Evolutionary conservation across 2,113 vertebrate genomes (phyloP), one percentile per base, ranked within the genome.

Genomic region (Pithys albifrons): DNA sequence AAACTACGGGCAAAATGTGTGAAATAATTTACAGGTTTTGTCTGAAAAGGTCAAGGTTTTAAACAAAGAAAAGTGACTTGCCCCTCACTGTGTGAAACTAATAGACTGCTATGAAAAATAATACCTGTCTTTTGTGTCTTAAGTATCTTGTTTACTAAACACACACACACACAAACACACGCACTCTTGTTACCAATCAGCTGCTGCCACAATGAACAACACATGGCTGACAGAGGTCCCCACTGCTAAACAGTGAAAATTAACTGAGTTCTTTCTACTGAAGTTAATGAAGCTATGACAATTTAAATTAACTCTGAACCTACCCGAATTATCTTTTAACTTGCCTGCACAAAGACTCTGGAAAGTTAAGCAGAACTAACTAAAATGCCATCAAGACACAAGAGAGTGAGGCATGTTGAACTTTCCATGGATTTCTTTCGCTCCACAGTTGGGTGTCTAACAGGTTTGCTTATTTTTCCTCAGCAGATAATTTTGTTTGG

Each of bases 31-130:
- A 92, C 76, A 87, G 77, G 65, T 86, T 96, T 84, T 87, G n/a
- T 58, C 86, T 92, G 86, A 88, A 96, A 97, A 96, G 93, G 95
- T 94, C 92, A 92, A 81, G 54, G 33, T 85, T 86, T 96, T 92
- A 82, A 91, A 91, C 51, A 95, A 91, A 92, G 92, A 81, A 85
- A 94, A 91, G 80, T 85, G 65, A 23, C 85, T 87, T 69, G 45
- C 49, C n/a, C 46, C 69, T 89, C 0, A 1, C 35, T 87, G 37
- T 75, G 54, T 65, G 87, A 89, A 85, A 92, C 65, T 86, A 94
- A 89, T 43, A 93, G 76, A 54, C 57, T 23, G 9, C 51, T 46
- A 65, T 39, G 85, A 96, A 91, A 95, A 95, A 92, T 46, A 57
- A 75, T 61, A 67, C 88, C 58, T 89, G 90, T 12, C 52, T 87